These are phyloP conservation scores for Nebria salina DNA, from an alignment of 2,888 invertebrate genomes.

Conservation along the genomic window DNA sequence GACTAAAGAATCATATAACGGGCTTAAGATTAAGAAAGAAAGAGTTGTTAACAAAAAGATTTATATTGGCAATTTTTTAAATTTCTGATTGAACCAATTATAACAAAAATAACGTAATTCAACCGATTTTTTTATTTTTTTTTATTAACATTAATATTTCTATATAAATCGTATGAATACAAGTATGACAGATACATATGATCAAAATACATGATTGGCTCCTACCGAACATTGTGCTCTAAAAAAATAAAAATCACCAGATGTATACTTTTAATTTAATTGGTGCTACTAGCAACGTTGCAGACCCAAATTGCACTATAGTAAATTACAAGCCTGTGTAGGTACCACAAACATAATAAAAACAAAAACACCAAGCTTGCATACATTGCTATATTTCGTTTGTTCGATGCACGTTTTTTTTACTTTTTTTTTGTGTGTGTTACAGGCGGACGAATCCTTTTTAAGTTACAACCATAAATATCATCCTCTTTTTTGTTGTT, in stretches of 20 bases:
- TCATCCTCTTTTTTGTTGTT: neutral
- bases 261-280: neutral
- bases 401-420: neutral
- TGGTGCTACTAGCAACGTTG: neutral
- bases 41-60: neutral
- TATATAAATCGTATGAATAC: neutral
- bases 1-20: too few species aligned
- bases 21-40: too few species aligned
- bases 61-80: neutral
- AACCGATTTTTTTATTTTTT: neutral
- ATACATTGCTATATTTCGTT: neutral
- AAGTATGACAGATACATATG: neutral
- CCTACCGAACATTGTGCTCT: neutral
- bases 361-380: neutral
- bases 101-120: neutral
- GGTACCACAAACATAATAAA: neutral
- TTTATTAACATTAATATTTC: neutral
- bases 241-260: neutral
- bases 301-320: neutral
- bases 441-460: neutral
- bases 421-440: neutral
- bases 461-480: neutral
- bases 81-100: neutral
- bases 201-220: constrained; percentile 1
- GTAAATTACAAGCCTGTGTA: neutral